Evolutionary conservation across 2,797 vertebrate genomes (phyloP), one percentile per base, ranked within the genome.

Genomic region (Rousettus madagascariensis): DNA sequence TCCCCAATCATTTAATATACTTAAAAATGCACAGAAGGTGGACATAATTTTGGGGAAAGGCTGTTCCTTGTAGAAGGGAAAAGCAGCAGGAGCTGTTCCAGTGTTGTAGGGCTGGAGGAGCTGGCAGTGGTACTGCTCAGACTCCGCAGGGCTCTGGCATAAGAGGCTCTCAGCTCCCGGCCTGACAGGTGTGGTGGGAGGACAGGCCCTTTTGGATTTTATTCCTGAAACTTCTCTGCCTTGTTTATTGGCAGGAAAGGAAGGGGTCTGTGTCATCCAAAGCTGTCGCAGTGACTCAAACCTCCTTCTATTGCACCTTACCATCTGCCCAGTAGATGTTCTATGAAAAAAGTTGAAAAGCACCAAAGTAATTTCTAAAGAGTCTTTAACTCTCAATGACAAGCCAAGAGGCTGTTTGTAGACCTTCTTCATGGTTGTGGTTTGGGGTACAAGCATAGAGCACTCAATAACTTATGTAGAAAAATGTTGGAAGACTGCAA

Each of bases 401-500:
- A 90, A 87, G 51, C 43, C 66, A 53, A n/a, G 4, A 63, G 83
- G 26, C 69, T 86, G 8, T 24, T 7, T 57, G 63, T 5, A 41
- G 59, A 5, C 33, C 15, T 69, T 92, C 59, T 71, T 33, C n/a
- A 57, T 68, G 28, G 33, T 13, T 57, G 17, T 41, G 17, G 78
- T 43, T 95, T 91, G 57, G 46, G 65, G 30, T 46, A 1, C n/a
- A 69, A 90, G 19, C 55, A 38, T 8, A 88, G 46, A 78, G 5
- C 26, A 80, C 43, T 74, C 9, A 65, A 71, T 33, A 79, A 82
- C 69, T 82, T 88, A 26, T 10, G 51, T 28, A 80, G 71, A 59
- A 93, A 94, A 96, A 77, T 88, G 61, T 12, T 79, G 36, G 59
- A 69, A 94, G 78, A 57, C 53, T 46, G 46, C 65, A 49, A 74